phyloP scores from a whole-genome alignment of 2,113 vertebrate species.

The Lasiurus cinereus region DNA sequence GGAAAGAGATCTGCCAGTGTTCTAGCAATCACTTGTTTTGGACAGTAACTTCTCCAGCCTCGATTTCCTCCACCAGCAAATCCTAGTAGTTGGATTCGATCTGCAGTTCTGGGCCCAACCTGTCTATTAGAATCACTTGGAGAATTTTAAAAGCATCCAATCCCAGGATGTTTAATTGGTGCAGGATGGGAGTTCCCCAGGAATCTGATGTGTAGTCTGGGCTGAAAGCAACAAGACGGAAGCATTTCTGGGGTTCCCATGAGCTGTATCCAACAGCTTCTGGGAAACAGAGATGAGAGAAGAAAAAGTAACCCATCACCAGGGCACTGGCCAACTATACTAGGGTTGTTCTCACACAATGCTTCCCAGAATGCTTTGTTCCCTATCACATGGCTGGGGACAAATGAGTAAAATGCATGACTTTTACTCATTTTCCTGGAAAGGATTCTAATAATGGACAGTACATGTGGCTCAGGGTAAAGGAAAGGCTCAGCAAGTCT shows the following conservation, averaged over 20 bases:
- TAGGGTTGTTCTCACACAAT: not conserved
- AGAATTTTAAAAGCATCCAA: not conserved
- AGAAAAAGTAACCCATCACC: no score
- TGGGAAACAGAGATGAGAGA: not conserved
- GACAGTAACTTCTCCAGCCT: not conserved
- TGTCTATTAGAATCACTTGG: not conserved
- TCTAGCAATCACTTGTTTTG: not conserved
- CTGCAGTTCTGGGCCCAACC: not conserved
- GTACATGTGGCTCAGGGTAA: not conserved
- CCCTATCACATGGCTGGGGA: no score
- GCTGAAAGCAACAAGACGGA: not conserved
- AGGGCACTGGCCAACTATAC: not conserved
- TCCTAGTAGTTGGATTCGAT: not conserved
- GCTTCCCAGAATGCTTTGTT: not conserved
- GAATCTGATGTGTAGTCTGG: no score
- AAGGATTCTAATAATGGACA: not conserved
- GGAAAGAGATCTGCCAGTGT: not conserved
- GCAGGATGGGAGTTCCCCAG: not conserved
- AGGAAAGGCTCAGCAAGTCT: not conserved
- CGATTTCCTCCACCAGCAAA: not conserved
- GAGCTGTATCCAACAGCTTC: not conserved
- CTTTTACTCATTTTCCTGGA: not conserved
- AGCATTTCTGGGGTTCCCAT: not conserved
- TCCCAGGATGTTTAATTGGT: not conserved
- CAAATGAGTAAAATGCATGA: not conserved